A percentile compares a stretch with the other conserved stretches of the same genome.
phyloP scores from a whole-genome alignment of 2,797 vertebrate genomes.

The Hypotaenidia philippensis region DNA sequence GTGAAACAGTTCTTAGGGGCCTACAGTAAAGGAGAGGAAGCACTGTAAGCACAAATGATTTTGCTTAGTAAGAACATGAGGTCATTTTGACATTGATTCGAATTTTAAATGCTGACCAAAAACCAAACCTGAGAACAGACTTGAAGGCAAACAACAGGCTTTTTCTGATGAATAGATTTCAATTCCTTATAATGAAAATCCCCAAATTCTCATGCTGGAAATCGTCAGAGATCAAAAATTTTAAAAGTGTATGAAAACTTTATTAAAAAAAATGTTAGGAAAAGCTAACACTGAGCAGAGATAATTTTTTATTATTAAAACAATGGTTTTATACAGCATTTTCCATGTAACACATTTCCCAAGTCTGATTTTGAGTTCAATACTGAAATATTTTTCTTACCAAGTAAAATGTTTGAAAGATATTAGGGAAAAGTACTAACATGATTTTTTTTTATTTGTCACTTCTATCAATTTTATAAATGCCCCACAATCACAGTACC shows the following conservation, averaged over 20 bases:
- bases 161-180: background rate
- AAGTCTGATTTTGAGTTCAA: constrained; percentile 2
- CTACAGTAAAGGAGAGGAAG: background rate
- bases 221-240: background rate
- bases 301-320: background rate
- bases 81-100: background rate
- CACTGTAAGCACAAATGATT: background rate
- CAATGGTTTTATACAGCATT: background rate
- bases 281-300: background rate
- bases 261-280: background rate
- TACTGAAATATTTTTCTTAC: background rate
- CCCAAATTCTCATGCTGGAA: background rate
- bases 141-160: background rate
- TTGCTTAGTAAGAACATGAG: constrained; percentile 8
- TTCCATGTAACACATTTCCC: background rate
- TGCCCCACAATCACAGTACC: background rate
- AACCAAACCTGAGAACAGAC: constrained; percentile 9
- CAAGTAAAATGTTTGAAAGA: background rate
- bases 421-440: background rate
- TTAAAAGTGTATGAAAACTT: background rate
- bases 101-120: constrained; percentile 24
- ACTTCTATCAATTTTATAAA: background rate
- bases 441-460: background rate
- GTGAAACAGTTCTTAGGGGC: background rate
- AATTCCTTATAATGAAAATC: background rate